phyloP scores from a whole-genome alignment of 2,797 vertebrate genomes.

The Typhlichthys eigenmanni region DNA sequence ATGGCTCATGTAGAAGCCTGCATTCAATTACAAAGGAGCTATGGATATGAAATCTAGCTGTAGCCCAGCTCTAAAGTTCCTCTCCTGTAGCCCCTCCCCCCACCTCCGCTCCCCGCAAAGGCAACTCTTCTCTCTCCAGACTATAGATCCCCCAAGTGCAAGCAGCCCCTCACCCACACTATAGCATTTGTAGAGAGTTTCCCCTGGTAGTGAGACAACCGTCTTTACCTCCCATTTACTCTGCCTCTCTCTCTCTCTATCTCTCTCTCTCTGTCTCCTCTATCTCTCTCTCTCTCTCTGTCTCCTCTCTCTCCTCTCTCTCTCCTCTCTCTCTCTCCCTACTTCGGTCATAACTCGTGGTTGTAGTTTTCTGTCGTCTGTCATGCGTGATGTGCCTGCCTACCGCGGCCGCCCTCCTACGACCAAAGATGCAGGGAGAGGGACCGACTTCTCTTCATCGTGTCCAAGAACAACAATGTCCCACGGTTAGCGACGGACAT shows the following conservation, averaged over 20 bases:
- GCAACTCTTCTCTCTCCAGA: conserved; percentile 44
- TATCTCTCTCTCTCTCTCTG: no score
- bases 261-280: background rate
- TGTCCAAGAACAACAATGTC: conserved; percentile 60
- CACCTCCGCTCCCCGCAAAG: conserved; percentile 18
- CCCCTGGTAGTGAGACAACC: conserved; percentile 55
- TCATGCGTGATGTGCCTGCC: no score
- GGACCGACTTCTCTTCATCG: conserved; percentile 17
- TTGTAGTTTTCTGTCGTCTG: no score
- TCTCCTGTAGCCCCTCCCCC: conserved; percentile 27
- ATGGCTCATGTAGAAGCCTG: conserved; percentile 49
- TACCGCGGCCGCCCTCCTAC: no score
- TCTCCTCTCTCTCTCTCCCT: no score
- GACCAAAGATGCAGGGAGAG: background rate
- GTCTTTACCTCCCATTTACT: conserved; percentile 17
- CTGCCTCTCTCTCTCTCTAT: conserved; percentile 22
- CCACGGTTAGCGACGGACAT: conserved; percentile 45
- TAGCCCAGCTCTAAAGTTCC: conserved; percentile 6
- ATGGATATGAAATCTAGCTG: conserved; percentile 52
- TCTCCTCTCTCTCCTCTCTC: no score
- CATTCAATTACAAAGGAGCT: conserved; percentile 63
- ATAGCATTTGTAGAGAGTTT: conserved; percentile 44
- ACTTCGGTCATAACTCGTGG: no score
- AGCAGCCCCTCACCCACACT: conserved; percentile 59
- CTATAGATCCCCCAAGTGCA: conserved; percentile 46